These are phyloP conservation scores for Bujurquina vittata DNA, from an alignment of 2,113 vertebrate species.

Conservation along the genomic window DNA sequence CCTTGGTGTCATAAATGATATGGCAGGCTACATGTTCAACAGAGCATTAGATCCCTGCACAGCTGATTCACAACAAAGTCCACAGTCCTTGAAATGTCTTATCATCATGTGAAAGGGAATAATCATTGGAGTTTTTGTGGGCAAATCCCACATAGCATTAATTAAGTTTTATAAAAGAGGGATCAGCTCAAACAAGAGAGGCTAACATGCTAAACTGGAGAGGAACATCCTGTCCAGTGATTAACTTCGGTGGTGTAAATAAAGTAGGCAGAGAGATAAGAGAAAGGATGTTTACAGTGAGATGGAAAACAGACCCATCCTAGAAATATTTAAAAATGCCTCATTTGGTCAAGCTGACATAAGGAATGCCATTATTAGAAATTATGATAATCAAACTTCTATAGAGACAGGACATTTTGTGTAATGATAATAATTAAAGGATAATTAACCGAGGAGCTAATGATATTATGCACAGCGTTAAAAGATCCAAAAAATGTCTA, in stretches of 20 bases:
- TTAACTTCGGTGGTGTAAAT: slow-evolving; percentile 69
- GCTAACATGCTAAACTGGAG: neutral
- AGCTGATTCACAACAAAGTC: slow-evolving; percentile 41
- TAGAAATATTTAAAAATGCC: slow-evolving; percentile 54
- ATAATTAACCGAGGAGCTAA: neutral
- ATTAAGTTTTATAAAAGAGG: neutral
- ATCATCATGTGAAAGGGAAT: neutral
- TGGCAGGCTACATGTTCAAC: neutral
- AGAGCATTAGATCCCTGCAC: neutral
- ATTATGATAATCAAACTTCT: neutral
- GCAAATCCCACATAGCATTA: slow-evolving; percentile 14
- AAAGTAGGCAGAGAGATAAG: slow-evolving; percentile 71
- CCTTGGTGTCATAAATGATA: slow-evolving; percentile 5
- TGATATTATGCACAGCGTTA: neutral
- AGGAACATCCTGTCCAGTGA: slow-evolving; percentile 54
- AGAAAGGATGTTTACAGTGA: slow-evolving; percentile 81
- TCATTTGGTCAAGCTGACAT: slow-evolving; percentile 51
- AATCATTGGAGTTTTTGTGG: neutral
- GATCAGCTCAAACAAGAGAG: neutral
- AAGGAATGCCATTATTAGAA: slow-evolving; percentile 4
- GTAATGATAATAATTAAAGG: neutral
- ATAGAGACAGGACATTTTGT: neutral
- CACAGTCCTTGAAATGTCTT: slow-evolving; percentile 49
- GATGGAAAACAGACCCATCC: slow-evolving; percentile 73
- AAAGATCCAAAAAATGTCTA: neutral